A percentile compares a stretch with the other conserved stretches of the same genome.
phyloP scores from a whole-genome alignment of 2,797 vertebrate genomes.

The Scyliorhinus canicula region DNA sequence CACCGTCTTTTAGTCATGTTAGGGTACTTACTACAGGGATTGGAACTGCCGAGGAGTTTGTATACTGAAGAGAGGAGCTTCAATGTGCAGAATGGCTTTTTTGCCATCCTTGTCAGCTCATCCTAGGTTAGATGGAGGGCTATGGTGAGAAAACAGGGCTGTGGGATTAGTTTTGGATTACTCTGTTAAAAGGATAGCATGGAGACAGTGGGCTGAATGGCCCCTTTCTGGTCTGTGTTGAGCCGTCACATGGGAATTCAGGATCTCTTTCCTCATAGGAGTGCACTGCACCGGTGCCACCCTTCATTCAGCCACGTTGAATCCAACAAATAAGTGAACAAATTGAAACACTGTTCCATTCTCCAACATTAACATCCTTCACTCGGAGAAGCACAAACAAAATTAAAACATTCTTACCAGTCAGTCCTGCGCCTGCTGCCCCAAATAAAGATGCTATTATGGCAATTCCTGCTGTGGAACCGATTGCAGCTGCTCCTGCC shows the following conservation, averaged over 20 bases:
- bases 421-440: constrained; percentile 86
- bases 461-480: constrained; percentile 81
- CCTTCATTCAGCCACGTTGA: background rate
- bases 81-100: background rate
- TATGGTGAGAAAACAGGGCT: background rate
- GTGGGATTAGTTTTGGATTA: background rate
- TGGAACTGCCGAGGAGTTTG: background rate
- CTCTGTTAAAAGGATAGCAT: too few relatives aligned
- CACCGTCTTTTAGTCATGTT: background rate
- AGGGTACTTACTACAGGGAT: background rate
- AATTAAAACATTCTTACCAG: constrained; percentile 61
- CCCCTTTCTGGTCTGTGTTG: background rate
- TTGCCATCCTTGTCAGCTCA: background rate
- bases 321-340: background rate
- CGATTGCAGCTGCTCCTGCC: constrained; percentile 82
- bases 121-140: background rate
- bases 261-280: background rate
- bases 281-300: background rate
- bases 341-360: background rate
- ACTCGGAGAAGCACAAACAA: background rate
- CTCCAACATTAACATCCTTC: background rate
- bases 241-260: background rate
- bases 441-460: constrained; percentile 91
- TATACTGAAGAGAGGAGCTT: background rate
- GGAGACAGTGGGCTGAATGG: background rate